Evolutionary conservation across 2,797 vertebrate species (phyloP), one percentile per base, ranked within the genome.

Genomic region (Rhinophrynus dorsalis): DNA sequence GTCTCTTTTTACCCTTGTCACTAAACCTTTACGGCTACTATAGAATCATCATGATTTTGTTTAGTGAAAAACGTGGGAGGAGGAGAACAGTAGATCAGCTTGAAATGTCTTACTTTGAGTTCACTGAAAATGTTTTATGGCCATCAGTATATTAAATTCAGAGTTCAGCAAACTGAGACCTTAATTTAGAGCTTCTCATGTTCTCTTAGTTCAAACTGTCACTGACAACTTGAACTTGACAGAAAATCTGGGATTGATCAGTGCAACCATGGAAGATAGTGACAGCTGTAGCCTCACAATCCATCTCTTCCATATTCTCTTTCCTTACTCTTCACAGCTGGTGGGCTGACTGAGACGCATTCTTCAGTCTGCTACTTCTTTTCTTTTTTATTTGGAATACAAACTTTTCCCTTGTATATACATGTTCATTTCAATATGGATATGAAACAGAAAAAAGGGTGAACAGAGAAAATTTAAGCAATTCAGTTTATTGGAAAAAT

Each of bases 161-260:
- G 33, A 66, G 61, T 66, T 67, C 23, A 40, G 42, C 6, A 42
- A 75, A 74, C 52, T 72, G 61, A 65, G 54, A 66, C 69, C 61
- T 59, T 65, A 58, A 72, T 65, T 72, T 52, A 65, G 32, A 50
- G 27, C 24, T 21, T 59, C 44, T 58, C 63, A 44, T 65, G 69
- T 72, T 65, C 20, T 64, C 24, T 59, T 64, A 42, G 54, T 63
- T 38, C 40, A 71, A n/a, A 50, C 52, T 64, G 60, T 64, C 68
- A 71, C 40, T 35, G 24, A 32, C 35, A 42, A 29, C 38, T 40
- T 50, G 52, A 66, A 64, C 69, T 58, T 72, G 69, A 65, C 61
- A 65, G 61, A 58, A 38, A 37, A 59, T 72, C 54, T 58, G 61
- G 29, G 61, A 59, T 66, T 72, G 61, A 65, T 58, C 35, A 72